Evolutionary conservation across 1,140 invertebrate genomes (phyloP).

Genomic region (Aphelenchoides besseyi): DNA sequence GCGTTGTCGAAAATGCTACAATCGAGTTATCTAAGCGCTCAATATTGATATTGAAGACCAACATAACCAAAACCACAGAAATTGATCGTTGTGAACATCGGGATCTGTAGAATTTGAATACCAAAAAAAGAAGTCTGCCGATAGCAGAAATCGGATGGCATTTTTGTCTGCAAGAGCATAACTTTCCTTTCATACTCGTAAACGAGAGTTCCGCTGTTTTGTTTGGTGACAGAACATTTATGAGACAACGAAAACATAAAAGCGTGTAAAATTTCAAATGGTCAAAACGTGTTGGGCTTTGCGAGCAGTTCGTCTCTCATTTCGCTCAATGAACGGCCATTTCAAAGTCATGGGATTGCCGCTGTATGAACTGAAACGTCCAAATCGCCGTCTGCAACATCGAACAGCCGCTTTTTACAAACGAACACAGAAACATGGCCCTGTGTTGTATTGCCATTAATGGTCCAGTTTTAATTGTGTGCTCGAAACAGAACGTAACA

Average conservation of each 20-base stretch:
- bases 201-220: neutral
- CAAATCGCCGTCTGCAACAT: neutral
- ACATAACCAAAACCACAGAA: too few species aligned
- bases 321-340: neutral
- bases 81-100: too few species aligned
- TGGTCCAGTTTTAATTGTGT: neutral
- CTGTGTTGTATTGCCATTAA: too few species aligned
- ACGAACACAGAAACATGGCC: too few species aligned
- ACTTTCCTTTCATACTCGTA: neutral
- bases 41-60: too few species aligned
- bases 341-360: neutral
- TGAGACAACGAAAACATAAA: constrained; percentile 4
- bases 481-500: neutral
- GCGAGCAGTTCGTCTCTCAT: neutral
- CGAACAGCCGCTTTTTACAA: too few species aligned
- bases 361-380: neutral
- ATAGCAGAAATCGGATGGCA: too few species aligned
- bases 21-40: too few species aligned
- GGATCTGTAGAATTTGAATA: too few species aligned
- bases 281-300: constrained; percentile 1
- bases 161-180: too few species aligned
- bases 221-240: neutral
- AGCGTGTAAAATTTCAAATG: constrained; percentile 1
- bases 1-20: too few species aligned
- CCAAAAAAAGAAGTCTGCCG: too few species aligned